Evolutionary conservation across 1,140 invertebrate species (phyloP), one percentile per base, ranked within the genome.

Genomic region (Drosophila leontia): DNA sequence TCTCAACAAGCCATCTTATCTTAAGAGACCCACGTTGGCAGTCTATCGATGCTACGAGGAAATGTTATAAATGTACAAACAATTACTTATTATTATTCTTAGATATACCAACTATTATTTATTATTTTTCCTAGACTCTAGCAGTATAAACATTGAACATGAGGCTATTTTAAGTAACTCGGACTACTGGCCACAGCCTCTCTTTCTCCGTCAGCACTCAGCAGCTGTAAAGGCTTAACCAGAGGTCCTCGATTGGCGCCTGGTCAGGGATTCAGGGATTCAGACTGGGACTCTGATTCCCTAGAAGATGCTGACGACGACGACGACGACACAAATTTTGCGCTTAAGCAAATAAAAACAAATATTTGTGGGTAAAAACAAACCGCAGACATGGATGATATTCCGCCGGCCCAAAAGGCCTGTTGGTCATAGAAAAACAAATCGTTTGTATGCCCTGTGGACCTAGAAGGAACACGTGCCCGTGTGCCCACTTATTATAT

Each of bases 401-500:
- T 35, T 53, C 50, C 50, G 37, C 11, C n/a, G 59, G 64, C 58
- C 69, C 67, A 67, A 65, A 68, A 50, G 78, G 65, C 77, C 78
- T 85, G 75, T 78, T 83, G 75, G 78, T 19, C 80, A 62, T 75
- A 78, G 68, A 57, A 81, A 57, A 88, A 88, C 85, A 88, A 88
- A 83, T 80, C 80, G 80, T 42, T 81, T 82, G 78, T 78, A 55
- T 79, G 59, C 67, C 45, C 44, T 29, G 23, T 37, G 37, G 47
- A 23, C 51, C 57, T 45, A 65, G 47, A 15, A 42, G 62, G 61
- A 88, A 90, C 85, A 90, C 85, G 85, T 88, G 85, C 84, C 84
- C 84, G 80, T 88, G 80, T 45, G 45, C 85, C 85, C 85, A 88
- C 85, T 88, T 88, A 84, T 83, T 88, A 88, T 85, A 42, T 80